These are phyloP conservation scores for Sinhomidia bicolor DNA, from an alignment of 2,888 invertebrate species.

Conservation along the genomic window DNA sequence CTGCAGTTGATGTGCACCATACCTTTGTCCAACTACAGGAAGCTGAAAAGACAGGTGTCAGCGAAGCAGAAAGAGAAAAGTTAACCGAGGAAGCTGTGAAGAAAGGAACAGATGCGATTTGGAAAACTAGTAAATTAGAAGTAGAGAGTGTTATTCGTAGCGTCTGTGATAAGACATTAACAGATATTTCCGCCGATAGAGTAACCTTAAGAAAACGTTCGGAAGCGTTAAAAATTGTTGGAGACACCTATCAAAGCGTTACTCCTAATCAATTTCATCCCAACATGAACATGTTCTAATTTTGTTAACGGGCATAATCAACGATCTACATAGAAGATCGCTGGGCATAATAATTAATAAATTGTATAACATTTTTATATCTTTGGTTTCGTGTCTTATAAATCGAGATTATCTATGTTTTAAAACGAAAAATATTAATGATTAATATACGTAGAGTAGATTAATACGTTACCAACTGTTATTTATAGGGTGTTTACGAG, in stretches of 20 bases:
- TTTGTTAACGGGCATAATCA: too few species aligned
- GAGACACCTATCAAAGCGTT: constrained; percentile 80
- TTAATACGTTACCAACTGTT: constrained; percentile 50
- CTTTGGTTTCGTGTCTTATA: constrained; percentile 67
- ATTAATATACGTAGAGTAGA: not conserved
- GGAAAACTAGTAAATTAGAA: constrained; percentile 80
- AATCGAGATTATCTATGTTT: constrained; percentile 68
- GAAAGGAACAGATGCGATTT: constrained; percentile 79
- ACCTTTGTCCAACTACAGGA: constrained; percentile 80
- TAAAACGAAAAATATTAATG: constrained; percentile 16
- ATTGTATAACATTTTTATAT: not conserved
- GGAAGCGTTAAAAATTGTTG: constrained; percentile 79
- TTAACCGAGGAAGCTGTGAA: constrained; percentile 79
- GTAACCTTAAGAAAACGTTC: constrained; percentile 74
- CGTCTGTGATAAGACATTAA: constrained; percentile 79
- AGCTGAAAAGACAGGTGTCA: constrained; percentile 78
- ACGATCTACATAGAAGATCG: too few species aligned
- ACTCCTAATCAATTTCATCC: constrained; percentile 71
- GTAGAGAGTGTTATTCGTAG: constrained; percentile 79
- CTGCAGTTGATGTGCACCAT: constrained; percentile 79
- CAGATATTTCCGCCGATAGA: constrained; percentile 72
- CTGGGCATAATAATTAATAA: not conserved
- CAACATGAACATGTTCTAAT: constrained; percentile 57
- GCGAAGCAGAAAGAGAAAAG: constrained; percentile 77
- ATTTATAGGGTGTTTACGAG: too few species aligned